These are phyloP conservation scores for Ochlodes sylvanus DNA, from an alignment of 2,888 invertebrate genomes.

Conservation along the genomic window DNA sequence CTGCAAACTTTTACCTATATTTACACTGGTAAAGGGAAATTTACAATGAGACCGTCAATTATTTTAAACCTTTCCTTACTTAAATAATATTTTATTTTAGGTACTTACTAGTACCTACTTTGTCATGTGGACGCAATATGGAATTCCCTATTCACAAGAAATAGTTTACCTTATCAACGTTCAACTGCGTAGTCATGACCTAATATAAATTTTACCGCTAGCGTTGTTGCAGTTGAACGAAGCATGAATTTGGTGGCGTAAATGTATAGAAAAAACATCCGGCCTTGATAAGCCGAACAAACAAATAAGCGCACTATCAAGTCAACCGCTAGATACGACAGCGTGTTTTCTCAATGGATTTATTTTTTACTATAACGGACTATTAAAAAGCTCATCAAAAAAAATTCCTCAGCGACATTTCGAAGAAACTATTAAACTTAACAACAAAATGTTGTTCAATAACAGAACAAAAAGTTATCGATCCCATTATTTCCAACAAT, in stretches of 20 bases:
- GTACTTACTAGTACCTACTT: not conserved
- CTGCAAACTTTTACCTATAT: too few species aligned
- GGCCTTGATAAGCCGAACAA: slow-evolving; percentile 83
- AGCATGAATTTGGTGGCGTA: slow-evolving; percentile 78
- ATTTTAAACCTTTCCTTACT: too few species aligned
- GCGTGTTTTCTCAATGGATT: slow-evolving; percentile 71
- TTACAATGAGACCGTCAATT: too few species aligned
- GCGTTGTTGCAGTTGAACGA: slow-evolving; percentile 69
- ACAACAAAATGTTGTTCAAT: slow-evolving; percentile 4
- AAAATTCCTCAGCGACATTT: slow-evolving; percentile 8
- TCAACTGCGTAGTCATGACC: slow-evolving; percentile 73
- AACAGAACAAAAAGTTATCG: slow-evolving; percentile 26
- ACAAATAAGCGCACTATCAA: slow-evolving; percentile 83
- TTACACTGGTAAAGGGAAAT: too few species aligned
- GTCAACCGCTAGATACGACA: slow-evolving; percentile 79
- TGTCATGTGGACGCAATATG: not conserved
- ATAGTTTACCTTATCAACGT: slow-evolving; percentile 67
- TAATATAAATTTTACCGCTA: slow-evolving; percentile 75
- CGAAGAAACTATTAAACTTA: slow-evolving; percentile 18
- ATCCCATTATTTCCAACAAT: slow-evolving; percentile 18
- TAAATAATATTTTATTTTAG: too few species aligned
- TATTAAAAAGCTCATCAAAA: slow-evolving; percentile 48
- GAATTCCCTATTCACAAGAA: slow-evolving; percentile 51
- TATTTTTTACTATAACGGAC: slow-evolving; percentile 58
- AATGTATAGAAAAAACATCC: slow-evolving; percentile 84